These are phyloP conservation scores for Drosophila grimshawi DNA, from an alignment of 1,140 invertebrate species.

Conservation along the genomic window DNA sequence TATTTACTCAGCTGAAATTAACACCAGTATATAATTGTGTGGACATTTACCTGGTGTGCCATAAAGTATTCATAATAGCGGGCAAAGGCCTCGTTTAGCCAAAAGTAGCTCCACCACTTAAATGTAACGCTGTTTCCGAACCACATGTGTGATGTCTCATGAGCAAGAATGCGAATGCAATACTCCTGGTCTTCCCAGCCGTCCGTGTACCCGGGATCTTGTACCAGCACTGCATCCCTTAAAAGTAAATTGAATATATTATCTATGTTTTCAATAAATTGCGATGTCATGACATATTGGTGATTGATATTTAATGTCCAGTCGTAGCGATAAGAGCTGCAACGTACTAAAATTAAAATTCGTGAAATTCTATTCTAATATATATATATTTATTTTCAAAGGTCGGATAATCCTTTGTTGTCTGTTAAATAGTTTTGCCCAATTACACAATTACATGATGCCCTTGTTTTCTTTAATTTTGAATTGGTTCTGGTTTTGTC, in stretches of 20 bases:
- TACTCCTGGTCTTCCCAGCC: conserved; percentile 83
- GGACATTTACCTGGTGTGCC: conserved; percentile 84
- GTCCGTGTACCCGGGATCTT: conserved; percentile 58
- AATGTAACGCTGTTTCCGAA: conserved; percentile 89
- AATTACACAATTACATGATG: no score
- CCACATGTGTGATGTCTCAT: conserved; percentile 89
- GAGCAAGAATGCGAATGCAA: conserved; percentile 86
- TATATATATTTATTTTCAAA: no score
- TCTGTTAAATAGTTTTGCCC: no score
- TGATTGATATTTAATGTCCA: no score
- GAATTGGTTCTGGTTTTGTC: no score
- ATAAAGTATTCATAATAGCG: conserved; percentile 88
- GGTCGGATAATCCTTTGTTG: no score
- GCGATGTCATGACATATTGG: no score
- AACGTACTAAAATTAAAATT: no score
- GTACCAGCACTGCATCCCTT: conserved; percentile 61
- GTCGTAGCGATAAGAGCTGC: no score
- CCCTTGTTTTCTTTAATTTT: no score
- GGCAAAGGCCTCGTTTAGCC: conserved; percentile 90
- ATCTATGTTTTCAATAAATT: no score
- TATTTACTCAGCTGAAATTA: not conserved
- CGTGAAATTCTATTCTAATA: no score
- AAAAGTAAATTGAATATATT: not conserved
- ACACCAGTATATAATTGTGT: not conserved
- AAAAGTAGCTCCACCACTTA: conserved; percentile 88